Evolutionary conservation across 2,888 invertebrate species (phyloP).

Genomic region (Eurois occulta): DNA sequence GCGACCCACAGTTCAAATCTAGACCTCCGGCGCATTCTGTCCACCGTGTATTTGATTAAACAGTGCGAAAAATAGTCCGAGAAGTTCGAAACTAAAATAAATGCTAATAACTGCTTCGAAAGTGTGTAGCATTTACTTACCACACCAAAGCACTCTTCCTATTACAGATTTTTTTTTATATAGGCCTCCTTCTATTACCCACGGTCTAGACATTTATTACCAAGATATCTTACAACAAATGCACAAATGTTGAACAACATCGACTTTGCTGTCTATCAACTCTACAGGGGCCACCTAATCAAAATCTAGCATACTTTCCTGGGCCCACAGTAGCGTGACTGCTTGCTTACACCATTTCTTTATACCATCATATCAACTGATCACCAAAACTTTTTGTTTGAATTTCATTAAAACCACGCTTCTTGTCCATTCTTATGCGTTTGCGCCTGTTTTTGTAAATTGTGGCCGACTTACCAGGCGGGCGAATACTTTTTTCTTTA

Average conservation of each 20-base stretch:
- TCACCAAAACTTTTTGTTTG: constrained; percentile 31
- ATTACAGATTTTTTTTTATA: no score
- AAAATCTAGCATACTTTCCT: neutral
- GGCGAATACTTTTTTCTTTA: neutral
- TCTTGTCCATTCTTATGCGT: constrained; percentile 35
- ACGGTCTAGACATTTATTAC: constrained; percentile 1
- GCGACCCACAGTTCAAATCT: no score
- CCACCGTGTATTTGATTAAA: no score
- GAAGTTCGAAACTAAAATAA: no score
- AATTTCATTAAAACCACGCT: constrained; percentile 20
- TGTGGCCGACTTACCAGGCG: neutral
- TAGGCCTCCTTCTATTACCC: neutral
- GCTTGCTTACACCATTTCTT: constrained; percentile 3
- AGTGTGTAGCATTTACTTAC: neutral
- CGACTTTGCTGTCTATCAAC: neutral
- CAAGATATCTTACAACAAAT: constrained; percentile 1
- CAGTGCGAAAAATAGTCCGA: no score
- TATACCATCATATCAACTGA: constrained; percentile 18
- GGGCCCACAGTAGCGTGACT: constrained; percentile 14
- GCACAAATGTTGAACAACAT: neutral
- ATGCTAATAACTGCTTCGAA: no score
- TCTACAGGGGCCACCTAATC: neutral
- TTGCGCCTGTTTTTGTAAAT: constrained; percentile 28
- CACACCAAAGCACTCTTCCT: neutral
- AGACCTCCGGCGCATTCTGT: no score